Base-by-base conservation (phyloP, 2,888 invertebrate species). In the Automeris io region DNA sequence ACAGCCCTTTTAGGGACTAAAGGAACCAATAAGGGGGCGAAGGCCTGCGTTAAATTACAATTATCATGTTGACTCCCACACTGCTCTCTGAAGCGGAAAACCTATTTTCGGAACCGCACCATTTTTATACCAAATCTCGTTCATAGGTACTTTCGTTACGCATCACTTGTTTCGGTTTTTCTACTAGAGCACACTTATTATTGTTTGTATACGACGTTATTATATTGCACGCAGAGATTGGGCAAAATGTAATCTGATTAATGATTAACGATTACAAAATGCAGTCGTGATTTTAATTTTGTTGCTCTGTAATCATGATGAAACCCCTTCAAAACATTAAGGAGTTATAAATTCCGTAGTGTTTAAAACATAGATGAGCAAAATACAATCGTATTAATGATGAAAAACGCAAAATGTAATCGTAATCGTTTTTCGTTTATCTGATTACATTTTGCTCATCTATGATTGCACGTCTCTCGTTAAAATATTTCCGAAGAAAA, bases 1-100 rank as follows among this genome's bases (percentile, higher is more conserved):
- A 55, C 48, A 48, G 48, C 47, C 41, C 35, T 51, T 45, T 34
- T 37, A 39, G 42, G 34, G 40, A 42, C 41, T 38, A 37, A 42
- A 44, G 42, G 46, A 37, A 35, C 43, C 37, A 34, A 40, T n/a
- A n/a, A 40, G 49, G 45, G 49, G 47, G 33, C 25, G 43, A 42
- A 41, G 39, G 45, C 44, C 48, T 51, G 61, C 61, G 68, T 72
- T 69, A 74, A 78, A 77, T 78, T 71, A 74, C 68, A 76, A 72
- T 78, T 74, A 76, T 70, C 63, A 70, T 71, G 72, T 72, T 70
- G 63, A 68, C 70, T 57, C 64, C 59, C 52, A 56, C 46, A 41
- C 51, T 57, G 57, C 47, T 60, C 54, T 39, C 45, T 55, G 57
- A 55, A 47, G 57, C 45, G 61, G 54, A 66, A 61, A 49, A 43